Percentiles rank a stretch among this genome's conserved stretches.
phyloP scores from a whole-genome alignment of 2,113 vertebrate species.

The Hyperopisus bebe region DNA sequence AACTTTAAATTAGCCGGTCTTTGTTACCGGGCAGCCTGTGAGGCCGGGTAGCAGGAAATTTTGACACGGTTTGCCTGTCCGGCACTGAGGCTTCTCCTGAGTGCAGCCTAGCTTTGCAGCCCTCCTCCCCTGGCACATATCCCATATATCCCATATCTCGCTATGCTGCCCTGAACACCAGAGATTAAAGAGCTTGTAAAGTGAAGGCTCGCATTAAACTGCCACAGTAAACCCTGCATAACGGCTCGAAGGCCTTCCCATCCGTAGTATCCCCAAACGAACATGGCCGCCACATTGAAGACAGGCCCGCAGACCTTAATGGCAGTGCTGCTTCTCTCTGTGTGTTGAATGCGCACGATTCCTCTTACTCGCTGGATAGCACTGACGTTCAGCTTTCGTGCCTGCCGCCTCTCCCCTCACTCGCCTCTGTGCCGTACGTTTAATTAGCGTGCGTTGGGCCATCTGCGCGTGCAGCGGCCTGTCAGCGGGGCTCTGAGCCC shows the following conservation, averaged over 20 bases:
- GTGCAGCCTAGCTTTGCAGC: not conserved
- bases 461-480: not conserved
- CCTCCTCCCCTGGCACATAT: not conserved
- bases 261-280: not conserved
- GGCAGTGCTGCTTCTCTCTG: not conserved
- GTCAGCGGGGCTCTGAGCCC: not conserved
- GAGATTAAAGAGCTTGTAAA: not conserved
- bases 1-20: not conserved
- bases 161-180: not conserved
- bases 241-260: not conserved
- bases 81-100: not conserved
- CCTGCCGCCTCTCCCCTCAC: not conserved
- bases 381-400: not conserved
- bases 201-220: not conserved
- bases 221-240: not conserved
- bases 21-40: not conserved
- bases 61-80: not conserved
- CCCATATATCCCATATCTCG: not conserved
- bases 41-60: not conserved
- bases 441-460: not conserved
- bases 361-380: not conserved
- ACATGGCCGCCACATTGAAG: not conserved
- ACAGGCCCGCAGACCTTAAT: not conserved
- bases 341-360: not conserved
- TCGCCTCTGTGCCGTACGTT: not conserved